These are phyloP conservation scores for Cottoperca gobio DNA, from an alignment of 2,797 vertebrate species.

Conservation along the genomic window DNA sequence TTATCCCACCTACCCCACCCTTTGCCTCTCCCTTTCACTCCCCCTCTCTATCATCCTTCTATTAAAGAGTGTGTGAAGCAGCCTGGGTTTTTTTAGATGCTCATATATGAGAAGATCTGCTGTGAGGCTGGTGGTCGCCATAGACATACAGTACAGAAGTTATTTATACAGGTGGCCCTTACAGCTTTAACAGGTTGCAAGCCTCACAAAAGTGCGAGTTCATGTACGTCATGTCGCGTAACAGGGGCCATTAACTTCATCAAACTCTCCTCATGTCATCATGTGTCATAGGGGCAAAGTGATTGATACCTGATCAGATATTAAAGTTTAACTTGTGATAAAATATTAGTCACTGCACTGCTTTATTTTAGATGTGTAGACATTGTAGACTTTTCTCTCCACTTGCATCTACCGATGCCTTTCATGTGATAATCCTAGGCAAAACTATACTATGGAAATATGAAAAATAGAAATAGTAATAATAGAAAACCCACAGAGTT, in stretches of 20 bases:
- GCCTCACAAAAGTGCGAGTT: background rate
- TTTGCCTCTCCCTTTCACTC: constrained; percentile 33
- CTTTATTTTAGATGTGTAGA: background rate
- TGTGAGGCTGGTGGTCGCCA: background rate
- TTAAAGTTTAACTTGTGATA: background rate
- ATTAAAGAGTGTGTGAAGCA: constrained; percentile 43
- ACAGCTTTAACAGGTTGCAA: background rate
- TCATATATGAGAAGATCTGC: constrained; percentile 34
- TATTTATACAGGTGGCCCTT: background rate
- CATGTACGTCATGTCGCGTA: background rate
- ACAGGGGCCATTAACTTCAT: background rate
- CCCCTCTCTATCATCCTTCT: constrained; percentile 50
- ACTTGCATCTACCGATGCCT: background rate
- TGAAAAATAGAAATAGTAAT: no score
- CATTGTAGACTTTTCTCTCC: background rate
- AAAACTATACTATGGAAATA: background rate
- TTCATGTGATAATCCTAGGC: background rate
- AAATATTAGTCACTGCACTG: background rate
- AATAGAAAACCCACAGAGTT: background rate
- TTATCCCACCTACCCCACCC: constrained; percentile 50
- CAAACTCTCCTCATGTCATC: background rate
- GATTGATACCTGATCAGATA: background rate
- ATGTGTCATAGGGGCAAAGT: background rate
- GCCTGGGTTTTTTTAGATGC: constrained; percentile 34
- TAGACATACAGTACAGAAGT: background rate